Evolutionary conservation across 2,797 vertebrate genomes (phyloP).

Genomic region (Australoheros facetus): DNA sequence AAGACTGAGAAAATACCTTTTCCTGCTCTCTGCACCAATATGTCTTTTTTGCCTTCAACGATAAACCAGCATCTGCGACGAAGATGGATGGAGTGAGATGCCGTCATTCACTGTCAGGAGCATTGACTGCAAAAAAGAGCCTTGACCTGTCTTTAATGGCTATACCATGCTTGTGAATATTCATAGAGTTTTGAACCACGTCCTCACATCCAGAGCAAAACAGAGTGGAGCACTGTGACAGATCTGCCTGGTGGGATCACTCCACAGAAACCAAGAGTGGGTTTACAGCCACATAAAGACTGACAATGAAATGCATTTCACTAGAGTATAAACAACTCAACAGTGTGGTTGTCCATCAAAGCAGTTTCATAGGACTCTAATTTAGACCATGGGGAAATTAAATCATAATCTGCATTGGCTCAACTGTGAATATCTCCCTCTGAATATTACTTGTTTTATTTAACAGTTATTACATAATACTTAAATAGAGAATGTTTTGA

Average conservation of each 20-base stretch:
- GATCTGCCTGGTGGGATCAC: conserved; percentile 19
- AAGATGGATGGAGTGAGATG: conserved; percentile 1
- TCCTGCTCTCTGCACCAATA: not conserved
- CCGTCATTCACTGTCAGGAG: conserved; percentile 39
- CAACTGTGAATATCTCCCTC: conserved; percentile 7
- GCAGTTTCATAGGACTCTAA: conserved; percentile 35
- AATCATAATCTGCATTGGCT: conserved; percentile 47
- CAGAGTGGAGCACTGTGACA: conserved; percentile 17
- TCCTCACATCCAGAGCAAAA: conserved; percentile 31
- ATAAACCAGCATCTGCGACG: conserved; percentile 13
- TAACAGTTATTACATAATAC: conserved; percentile 25
- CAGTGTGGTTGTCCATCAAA: conserved; percentile 55
- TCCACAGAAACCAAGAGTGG: conserved; percentile 3
- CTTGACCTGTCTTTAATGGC: conserved; percentile 23
- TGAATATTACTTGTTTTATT: conserved; percentile 42
- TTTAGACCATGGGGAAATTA: conserved; percentile 64
- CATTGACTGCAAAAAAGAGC: conserved; percentile 39
- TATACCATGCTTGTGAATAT: conserved; percentile 50
- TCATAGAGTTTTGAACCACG: conserved; percentile 37
- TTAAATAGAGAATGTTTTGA: conserved; percentile 7
- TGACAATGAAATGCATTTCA: conserved; percentile 59
- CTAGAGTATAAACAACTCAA: conserved; percentile 46
- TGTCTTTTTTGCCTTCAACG: conserved; percentile 20
- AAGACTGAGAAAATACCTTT: not conserved
- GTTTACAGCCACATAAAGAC: conserved; percentile 30